A percentile compares a stretch with the other conserved stretches of the same genome.
Evolutionary conservation across 1,140 invertebrate genomes (phyloP).

Genomic region (Mamestra configurata): DNA sequence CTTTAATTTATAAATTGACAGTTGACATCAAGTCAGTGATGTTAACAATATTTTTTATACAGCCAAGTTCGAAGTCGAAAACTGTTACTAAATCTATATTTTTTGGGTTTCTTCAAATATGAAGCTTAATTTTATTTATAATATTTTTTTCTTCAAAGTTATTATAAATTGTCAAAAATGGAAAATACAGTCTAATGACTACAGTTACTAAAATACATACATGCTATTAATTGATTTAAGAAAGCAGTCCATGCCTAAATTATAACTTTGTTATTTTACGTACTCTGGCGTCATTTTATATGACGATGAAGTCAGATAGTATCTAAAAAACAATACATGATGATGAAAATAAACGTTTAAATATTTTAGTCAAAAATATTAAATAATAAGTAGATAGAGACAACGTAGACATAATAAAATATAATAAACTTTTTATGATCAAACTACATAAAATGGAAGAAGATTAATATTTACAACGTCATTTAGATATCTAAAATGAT

Average conservation of each 20-base stretch:
- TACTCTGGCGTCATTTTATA: conserved; percentile 54
- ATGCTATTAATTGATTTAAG: conserved; percentile 29
- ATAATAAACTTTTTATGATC: conserved; percentile 32
- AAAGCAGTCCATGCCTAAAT: conserved; percentile 50
- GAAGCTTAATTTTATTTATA: background rate
- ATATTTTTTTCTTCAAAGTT: background rate
- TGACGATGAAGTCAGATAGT: conserved; percentile 55
- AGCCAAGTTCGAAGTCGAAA: background rate
- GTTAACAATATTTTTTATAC: background rate
- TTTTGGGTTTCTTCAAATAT: background rate
- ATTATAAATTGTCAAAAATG: background rate
- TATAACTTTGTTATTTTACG: conserved; percentile 52
- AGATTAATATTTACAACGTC: conserved; percentile 48
- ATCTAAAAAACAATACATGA: conserved; percentile 55
- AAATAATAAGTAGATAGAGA: conserved; percentile 50
- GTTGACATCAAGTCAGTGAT: background rate
- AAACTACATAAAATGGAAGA: conserved; percentile 47
- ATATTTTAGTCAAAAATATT: conserved; percentile 33
- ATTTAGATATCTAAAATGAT: conserved; percentile 50
- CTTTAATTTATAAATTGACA: too few species aligned
- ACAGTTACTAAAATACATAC: background rate
- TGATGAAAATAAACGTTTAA: conserved; percentile 46
- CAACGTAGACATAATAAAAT: conserved; percentile 34
- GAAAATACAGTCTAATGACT: background rate
- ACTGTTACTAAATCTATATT: conserved; percentile 8